Evolutionary conservation across 2,113 vertebrate species (phyloP).

Genomic region (Platysternon megacephalum): DNA sequence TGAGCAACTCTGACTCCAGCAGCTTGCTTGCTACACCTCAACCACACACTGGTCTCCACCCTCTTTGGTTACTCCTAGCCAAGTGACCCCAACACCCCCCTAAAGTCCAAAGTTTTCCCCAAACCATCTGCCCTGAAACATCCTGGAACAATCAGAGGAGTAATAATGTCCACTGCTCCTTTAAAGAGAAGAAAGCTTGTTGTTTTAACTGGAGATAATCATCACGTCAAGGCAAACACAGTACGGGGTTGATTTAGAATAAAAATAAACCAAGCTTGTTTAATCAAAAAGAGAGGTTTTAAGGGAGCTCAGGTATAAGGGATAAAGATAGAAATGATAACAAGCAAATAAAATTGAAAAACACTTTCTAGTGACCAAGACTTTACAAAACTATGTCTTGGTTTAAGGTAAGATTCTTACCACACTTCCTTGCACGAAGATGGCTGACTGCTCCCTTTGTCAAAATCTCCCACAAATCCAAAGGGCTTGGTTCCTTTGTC

Average conservation of each 20-base stretch:
- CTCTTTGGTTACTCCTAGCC: background rate
- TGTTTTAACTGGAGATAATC: background rate
- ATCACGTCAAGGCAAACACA: background rate
- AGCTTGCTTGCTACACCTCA: background rate
- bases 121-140: background rate
- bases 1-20: background rate
- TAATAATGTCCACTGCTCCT: background rate
- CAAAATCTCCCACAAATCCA: background rate
- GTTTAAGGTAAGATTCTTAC: background rate
- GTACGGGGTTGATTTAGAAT: background rate
- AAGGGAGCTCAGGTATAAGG: background rate
- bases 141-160: background rate
- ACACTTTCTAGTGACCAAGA: background rate
- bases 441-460: background rate
- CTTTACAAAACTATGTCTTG: background rate
- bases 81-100: background rate
- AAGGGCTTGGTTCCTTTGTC: background rate
- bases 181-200: background rate
- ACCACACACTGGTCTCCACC: background rate
- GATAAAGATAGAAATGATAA: background rate
- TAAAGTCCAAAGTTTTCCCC: background rate
- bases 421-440: background rate
- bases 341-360: background rate
- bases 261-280: background rate
- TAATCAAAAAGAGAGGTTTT: background rate